These are phyloP conservation scores for Oncorhynchus clarkii DNA, from an alignment of 2,113 vertebrate species.

Conservation along the genomic window DNA sequence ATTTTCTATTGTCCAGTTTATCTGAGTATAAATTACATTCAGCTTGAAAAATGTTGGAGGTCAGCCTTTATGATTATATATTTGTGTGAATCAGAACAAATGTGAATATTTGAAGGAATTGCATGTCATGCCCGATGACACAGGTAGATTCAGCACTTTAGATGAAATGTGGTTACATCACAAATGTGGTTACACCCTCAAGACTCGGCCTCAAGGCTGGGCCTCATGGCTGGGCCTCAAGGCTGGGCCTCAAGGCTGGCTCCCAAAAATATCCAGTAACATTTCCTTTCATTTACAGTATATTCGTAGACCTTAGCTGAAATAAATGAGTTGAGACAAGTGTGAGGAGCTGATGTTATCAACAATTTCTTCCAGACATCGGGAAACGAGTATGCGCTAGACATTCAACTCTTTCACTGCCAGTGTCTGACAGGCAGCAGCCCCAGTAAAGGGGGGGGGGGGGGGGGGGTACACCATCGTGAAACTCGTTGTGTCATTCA, in stretches of 20 bases:
- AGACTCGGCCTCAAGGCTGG: too few relatives aligned
- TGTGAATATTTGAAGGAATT: conserved; percentile 73
- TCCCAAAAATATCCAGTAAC: conserved; percentile 47
- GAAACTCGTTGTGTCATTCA: conserved; percentile 73
- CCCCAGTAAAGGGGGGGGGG: conserved; percentile 25
- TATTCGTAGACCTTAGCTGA: conserved; percentile 81
- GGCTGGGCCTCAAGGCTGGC: conserved; percentile 37
- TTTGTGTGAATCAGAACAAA: conserved; percentile 70
- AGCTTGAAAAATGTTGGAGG: neutral
- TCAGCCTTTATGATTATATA: conserved; percentile 64
- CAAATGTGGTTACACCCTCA: conserved; percentile 84
- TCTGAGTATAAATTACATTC: neutral
- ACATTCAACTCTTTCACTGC: conserved; percentile 75
- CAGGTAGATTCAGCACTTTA: conserved; percentile 80
- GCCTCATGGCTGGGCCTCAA: conserved; percentile 50
- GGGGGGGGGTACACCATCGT: conserved; percentile 1
- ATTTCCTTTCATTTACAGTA: conserved; percentile 78
- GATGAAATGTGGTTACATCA: conserved; percentile 83
- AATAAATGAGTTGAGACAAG: conserved; percentile 82
- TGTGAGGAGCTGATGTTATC: conserved; percentile 66
- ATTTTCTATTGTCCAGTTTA: neutral
- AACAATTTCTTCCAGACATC: conserved; percentile 74
- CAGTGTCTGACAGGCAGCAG: conserved; percentile 63
- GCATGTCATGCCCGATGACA: conserved; percentile 70
- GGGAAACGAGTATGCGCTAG: conserved; percentile 51